A percentile compares a stretch with the other conserved stretches of the same genome.
phyloP scores from a whole-genome alignment of 1,140 invertebrate genomes.

The Drosophila ficusphila region DNA sequence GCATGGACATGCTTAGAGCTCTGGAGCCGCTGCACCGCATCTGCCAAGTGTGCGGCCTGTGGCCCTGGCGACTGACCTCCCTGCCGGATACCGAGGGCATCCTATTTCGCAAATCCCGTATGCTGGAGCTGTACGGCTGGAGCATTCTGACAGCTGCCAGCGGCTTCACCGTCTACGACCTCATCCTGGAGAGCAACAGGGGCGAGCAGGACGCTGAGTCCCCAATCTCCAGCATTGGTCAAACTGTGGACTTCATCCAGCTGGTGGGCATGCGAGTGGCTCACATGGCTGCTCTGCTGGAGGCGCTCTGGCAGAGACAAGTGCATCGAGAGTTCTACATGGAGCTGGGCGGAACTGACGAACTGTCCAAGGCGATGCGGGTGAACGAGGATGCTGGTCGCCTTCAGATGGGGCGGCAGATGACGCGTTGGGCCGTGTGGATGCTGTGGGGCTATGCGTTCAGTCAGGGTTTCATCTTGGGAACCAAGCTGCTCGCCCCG shows the following conservation, averaged over 20 bases:
- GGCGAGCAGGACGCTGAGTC: background rate
- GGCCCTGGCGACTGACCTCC: conserved; percentile 45
- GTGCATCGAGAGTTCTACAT: conserved; percentile 40
- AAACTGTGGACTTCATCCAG: conserved; percentile 77
- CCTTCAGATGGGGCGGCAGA: conserved; percentile 19
- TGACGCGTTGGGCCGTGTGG: conserved; percentile 25
- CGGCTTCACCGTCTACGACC: conserved; percentile 43
- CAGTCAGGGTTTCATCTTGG: conserved; percentile 63
- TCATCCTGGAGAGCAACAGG: conserved; percentile 45
- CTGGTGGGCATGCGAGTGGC: conserved; percentile 74
- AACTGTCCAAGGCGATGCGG: conserved; percentile 53
- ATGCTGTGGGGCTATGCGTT: conserved; percentile 55
- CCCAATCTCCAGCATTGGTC: conserved; percentile 51
- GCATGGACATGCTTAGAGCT: conserved; percentile 64
- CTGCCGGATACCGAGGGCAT: conserved; percentile 11
- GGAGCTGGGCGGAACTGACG: conserved; percentile 65
- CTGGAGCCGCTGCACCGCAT: conserved; percentile 45
- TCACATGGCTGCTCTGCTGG: conserved; percentile 56
- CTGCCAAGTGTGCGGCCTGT: conserved; percentile 55
- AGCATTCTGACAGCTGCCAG: conserved; percentile 29
- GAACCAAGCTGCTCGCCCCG: conserved; percentile 40
- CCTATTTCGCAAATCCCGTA: conserved; percentile 35
- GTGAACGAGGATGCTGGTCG: conserved; percentile 39
- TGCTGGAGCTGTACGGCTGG: conserved; percentile 62
- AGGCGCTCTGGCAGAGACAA: conserved; percentile 54